Percentiles rank a stretch among this genome's conserved stretches.
Evolutionary conservation across 2,888 invertebrate genomes (phyloP).

Genomic region (Plutella xylostella): DNA sequence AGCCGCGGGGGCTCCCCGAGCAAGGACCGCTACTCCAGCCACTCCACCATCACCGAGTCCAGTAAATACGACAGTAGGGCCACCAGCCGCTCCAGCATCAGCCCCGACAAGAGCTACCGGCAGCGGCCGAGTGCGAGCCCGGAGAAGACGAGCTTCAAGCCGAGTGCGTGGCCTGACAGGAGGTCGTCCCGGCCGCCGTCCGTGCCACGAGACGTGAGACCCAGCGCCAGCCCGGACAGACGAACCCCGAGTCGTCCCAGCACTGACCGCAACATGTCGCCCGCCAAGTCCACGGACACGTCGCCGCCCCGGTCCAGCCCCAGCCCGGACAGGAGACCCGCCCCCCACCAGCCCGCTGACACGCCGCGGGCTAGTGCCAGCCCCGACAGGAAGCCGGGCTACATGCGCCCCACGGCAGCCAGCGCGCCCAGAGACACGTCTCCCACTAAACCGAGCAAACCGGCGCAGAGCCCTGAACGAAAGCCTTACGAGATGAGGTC

Average conservation of each 20-base stretch:
- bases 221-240: conserved; percentile 31
- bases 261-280: conserved; percentile 12
- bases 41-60: conserved; percentile 34
- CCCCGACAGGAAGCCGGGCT: conserved; percentile 34
- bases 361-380: conserved; percentile 18
- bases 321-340: conserved; percentile 28
- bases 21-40: conserved; percentile 37
- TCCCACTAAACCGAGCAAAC: conserved; percentile 17
- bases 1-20: conserved; percentile 46
- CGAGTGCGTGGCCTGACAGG: conserved; percentile 31
- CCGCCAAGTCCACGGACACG: conserved; percentile 15
- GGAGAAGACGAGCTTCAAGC: conserved; percentile 30
- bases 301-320: conserved; percentile 25
- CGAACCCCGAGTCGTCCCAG: conserved; percentile 15
- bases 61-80: conserved; percentile 35
- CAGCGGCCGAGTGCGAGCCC: conserved; percentile 39
- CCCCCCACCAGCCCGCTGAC: conserved; percentile 5
- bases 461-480: conserved; percentile 26
- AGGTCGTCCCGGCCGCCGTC: conserved; percentile 10
- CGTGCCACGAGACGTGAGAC: conserved; percentile 8
- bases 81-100: conserved; percentile 32
- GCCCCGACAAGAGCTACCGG: conserved; percentile 20
- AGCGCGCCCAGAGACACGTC: conserved; percentile 23
- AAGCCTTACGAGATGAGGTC: conserved; percentile 20
- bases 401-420: conserved; percentile 37